Base-by-base conservation (phyloP, 2,113 vertebrate species). In the Bos indicus region DNA sequence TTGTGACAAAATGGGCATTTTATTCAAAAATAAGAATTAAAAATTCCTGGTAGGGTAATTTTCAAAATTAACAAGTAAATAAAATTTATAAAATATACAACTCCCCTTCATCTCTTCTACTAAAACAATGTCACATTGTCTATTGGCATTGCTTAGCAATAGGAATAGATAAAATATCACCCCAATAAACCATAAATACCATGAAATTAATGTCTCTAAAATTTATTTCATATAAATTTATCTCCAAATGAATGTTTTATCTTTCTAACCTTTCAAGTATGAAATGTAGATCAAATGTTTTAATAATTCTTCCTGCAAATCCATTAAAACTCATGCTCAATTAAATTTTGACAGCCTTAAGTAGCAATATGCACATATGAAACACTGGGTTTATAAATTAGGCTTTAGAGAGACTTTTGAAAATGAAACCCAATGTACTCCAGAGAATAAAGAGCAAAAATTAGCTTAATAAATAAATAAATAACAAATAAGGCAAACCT, bases 21-120 rank as follows among this genome's bases (percentile, higher is more conserved):
- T 80, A 83, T 90, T 56, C 16, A 81, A 96, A 97, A 96, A 93
- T 33, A 51, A 80, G 17, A 88, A 92, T 90, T 82, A 90, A 90
- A 51, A 2, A 51, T 52, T 52, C 78, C 11, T 64, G 84, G 5
- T 43, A 95, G 15, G 23, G 62, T 85, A 30, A 23, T 2, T 64
- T 91, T 81, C 43, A 93, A 60, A 64, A 84, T 10, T 91, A 67
- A 48, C 19, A 82, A 88, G n/a, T 43, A 87, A 60, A 87, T 40
- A 52, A 93, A 64, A 1, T 21, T 57, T 51, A 11, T 86, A 43
- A 95, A n/a, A 67, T 51, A 60, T 10, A 67, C 1, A 64, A n/a
- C 21, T 83, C 78, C 62, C 7, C 14, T 95, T 74, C 33, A 82
- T 74, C 6, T 94, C 94, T 88, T 94, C 33, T 89, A 92, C 59